These are phyloP conservation scores for Petrocephalus schoutedeni DNA, from an alignment of 2,797 vertebrate genomes.

Conservation along the genomic window DNA sequence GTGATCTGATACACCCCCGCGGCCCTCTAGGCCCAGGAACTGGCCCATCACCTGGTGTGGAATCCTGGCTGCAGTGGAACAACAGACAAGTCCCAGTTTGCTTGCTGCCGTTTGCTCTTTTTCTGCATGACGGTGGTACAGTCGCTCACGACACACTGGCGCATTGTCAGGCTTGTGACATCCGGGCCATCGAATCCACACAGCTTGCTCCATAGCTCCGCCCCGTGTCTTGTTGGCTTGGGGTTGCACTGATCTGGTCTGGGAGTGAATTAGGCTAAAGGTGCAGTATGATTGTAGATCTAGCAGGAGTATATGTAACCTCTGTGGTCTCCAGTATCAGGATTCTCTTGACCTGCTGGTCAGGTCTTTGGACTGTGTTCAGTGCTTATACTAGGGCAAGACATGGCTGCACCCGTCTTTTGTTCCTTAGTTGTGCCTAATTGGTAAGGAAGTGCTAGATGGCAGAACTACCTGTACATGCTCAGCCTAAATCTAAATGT, in stretches of 20 bases:
- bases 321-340: neutral
- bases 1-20: too few relatives aligned
- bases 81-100: neutral
- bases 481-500: neutral
- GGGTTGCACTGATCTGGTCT: neutral
- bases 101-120: neutral
- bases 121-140: neutral
- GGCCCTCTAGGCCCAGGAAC: too few relatives aligned
- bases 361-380: neutral
- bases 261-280: neutral
- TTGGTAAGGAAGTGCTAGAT: neutral
- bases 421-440: neutral
- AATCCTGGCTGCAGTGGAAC: neutral
- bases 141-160: neutral
- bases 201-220: neutral
- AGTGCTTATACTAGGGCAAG: neutral
- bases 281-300: neutral
- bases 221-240: neutral
- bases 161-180: neutral
- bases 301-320: neutral
- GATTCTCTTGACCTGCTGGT: neutral
- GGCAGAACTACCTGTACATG: neutral
- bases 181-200: neutral
- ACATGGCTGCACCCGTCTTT: neutral
- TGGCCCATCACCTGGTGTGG: neutral